Evolutionary conservation across 2,888 invertebrate genomes (phyloP).

Genomic region (Cremastinae sp.): DNA sequence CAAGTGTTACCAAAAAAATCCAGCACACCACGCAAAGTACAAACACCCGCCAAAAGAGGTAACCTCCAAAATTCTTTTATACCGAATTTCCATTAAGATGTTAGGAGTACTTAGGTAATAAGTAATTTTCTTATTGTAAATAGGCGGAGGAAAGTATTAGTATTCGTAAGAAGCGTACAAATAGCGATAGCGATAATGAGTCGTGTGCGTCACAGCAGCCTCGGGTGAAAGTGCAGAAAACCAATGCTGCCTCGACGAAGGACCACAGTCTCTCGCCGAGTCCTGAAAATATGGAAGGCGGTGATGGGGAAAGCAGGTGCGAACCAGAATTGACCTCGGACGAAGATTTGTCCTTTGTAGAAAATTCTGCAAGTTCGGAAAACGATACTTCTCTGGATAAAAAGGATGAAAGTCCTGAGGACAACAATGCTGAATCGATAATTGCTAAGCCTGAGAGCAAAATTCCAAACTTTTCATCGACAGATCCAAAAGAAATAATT

Average conservation of each 20-base stretch:
- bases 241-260: slow-evolving; percentile 26
- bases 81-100: background rate
- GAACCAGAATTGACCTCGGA: slow-evolving; percentile 11
- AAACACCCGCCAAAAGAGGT: slow-evolving; percentile 86
- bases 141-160: background rate
- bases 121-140: slow-evolving; percentile 14
- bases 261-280: slow-evolving; percentile 56
- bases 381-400: background rate
- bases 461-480: slow-evolving; percentile 67
- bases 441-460: background rate
- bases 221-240: slow-evolving; percentile 46
- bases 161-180: slow-evolving; percentile 43
- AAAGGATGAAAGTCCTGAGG: background rate
- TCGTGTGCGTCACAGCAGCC: background rate
- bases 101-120: too few relatives aligned
- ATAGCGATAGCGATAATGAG: slow-evolving; percentile 46
- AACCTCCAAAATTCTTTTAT: slow-evolving; percentile 23
- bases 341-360: background rate
- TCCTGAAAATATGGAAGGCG: slow-evolving; percentile 28
- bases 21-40: slow-evolving; percentile 86
- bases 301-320: slow-evolving; percentile 11
- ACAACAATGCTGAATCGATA: slow-evolving; percentile 32
- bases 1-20: slow-evolving; percentile 92
- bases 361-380: slow-evolving; percentile 2
- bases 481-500: slow-evolving; percentile 83